Base-by-base conservation (phyloP, 2,113 vertebrate genomes). In the Trichomycterus rosablanca region DNA sequence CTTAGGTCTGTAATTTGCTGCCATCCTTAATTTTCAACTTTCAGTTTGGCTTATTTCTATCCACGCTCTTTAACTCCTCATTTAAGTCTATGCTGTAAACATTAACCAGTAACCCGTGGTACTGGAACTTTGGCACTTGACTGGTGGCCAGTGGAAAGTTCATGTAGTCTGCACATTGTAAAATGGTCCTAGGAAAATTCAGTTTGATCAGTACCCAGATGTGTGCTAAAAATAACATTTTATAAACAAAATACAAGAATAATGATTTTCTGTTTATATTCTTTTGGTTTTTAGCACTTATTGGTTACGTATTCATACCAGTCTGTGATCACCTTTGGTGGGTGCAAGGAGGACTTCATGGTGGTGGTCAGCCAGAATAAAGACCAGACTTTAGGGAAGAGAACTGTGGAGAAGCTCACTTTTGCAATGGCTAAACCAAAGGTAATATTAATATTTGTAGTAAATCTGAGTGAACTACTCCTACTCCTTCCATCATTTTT, bases 271-370 rank as follows among this genome's bases (percentile, higher is more conserved):
- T 66, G 44, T 75, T 54, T 60, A 24, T 71, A n/a, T n/a, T n/a
- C n/a, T n/a, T n/a, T n/a, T 73, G 65, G 39, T 23, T 23, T 74
- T 39, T 76, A 93, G 92, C 89, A 89, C 76, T 82, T 85, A 55
- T 79, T 91, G 73, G 54, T 85, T 59, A 85, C 86, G 0, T 86
- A 90, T 55, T 53, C 86, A n/a, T 91, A 90, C 70, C 84, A 86
- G 63, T 87, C 86, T 15, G 84, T 93, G 69, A 81, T 93, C 62
- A 93, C 91, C 23, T 94, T 94, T 62, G 92, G 92, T 43, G 92
- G 92, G 35, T 92, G 82, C 76, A 82, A 83, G 51, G 90, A 93
- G 5, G 89, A 94, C 63, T 92, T 94, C 78, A 89, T 94, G 89
- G 75, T 91, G 74, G 91, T 94, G 22, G 83, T 87, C 44, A 88